A percentile compares a stretch with the other conserved stretches of the same genome.
These are phyloP conservation scores for Spheniscus mendiculus DNA, from an alignment of 2,113 vertebrate species.

Conservation along the genomic window DNA sequence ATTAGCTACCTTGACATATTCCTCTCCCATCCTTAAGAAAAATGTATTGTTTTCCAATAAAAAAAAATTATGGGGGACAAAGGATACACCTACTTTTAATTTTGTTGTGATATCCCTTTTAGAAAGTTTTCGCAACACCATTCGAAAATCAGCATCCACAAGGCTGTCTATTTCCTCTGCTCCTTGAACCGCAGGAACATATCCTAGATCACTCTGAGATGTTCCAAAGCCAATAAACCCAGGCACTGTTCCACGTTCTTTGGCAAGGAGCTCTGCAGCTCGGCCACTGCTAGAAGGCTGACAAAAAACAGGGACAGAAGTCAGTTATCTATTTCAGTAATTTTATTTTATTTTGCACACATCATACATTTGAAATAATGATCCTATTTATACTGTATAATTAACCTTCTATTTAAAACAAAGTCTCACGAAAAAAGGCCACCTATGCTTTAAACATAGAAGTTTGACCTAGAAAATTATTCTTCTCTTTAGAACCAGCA, in stretches of 20 bases:
- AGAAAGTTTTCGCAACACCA: slow-evolving; percentile 93
- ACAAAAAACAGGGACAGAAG: background rate
- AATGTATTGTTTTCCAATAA: accelerated
- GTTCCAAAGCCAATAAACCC: slow-evolving; percentile 93
- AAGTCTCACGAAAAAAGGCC: background rate
- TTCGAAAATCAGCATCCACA: slow-evolving; percentile 94
- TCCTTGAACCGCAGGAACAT: slow-evolving; percentile 93
- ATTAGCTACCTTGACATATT: background rate
- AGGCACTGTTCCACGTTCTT: slow-evolving; percentile 90
- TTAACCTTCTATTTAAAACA: background rate
- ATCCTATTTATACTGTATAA: background rate
- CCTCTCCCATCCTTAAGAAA: background rate
- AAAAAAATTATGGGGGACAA: background rate
- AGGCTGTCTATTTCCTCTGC: slow-evolving; percentile 95
- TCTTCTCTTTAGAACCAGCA: background rate
- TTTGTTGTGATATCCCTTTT: slow-evolving; percentile 94
- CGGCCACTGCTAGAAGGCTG: slow-evolving; percentile 96
- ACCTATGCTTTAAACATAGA: background rate
- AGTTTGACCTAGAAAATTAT: background rate
- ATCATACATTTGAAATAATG: background rate
- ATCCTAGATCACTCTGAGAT: slow-evolving; percentile 85
- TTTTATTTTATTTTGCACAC: background rate
- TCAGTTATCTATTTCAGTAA: background rate
- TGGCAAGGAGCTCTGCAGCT: slow-evolving; percentile 91
- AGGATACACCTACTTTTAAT: slow-evolving; percentile 83